Evolutionary conservation across 2,888 invertebrate genomes (phyloP).

Genomic region (Eupsilia transversa): DNA sequence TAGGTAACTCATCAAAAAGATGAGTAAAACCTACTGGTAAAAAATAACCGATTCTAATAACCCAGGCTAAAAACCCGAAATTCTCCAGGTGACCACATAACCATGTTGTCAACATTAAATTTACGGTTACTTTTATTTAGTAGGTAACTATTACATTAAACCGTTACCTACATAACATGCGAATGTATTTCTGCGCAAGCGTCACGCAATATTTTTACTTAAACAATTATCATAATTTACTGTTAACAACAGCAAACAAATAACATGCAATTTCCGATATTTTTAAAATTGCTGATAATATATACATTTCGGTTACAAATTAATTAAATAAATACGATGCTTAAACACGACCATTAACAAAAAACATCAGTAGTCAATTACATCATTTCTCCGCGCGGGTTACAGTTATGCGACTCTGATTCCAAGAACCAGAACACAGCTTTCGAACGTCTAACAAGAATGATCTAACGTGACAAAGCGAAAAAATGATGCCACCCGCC

Average conservation of each 20-base stretch:
- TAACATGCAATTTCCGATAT: constrained; percentile 51
- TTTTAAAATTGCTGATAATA: constrained; percentile 29
- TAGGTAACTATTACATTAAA: constrained; percentile 61
- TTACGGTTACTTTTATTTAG: constrained; percentile 49
- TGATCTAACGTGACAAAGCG: constrained; percentile 91
- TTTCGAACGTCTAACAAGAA: constrained; percentile 89
- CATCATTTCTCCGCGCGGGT: constrained; percentile 81
- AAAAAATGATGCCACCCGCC: constrained; percentile 89
- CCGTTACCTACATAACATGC: constrained; percentile 61
- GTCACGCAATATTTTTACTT: constrained; percentile 55
- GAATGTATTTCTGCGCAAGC: constrained; percentile 51
- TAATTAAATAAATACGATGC: constrained; percentile 32
- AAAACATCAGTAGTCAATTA: constrained; percentile 78
- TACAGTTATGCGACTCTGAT: constrained; percentile 88
- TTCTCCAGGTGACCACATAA: background rate
- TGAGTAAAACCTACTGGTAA: no score
- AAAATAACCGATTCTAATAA: no score
- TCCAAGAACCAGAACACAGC: constrained; percentile 84
- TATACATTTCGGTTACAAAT: constrained; percentile 27
- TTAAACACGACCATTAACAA: constrained; percentile 30
- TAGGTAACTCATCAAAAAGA: background rate
- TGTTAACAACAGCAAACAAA: constrained; percentile 32
- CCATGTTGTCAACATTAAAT: constrained; percentile 26
- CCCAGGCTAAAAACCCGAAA: background rate
- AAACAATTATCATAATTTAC: constrained; percentile 56